Base-by-base conservation (phyloP, 1,140 invertebrate species). In the Parapsyche elsis region DNA sequence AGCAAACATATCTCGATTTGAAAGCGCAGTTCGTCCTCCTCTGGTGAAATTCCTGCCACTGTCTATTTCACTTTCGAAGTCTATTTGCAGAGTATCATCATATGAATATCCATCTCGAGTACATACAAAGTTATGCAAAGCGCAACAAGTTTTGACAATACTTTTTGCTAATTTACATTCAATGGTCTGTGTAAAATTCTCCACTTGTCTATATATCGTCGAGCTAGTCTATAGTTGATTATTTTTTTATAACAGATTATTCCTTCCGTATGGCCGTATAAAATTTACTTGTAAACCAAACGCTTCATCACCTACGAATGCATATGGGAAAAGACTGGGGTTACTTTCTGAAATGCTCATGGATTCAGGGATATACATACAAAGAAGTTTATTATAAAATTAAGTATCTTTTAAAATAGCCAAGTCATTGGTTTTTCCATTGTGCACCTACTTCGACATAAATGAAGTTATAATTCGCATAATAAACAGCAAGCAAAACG, bases 161-260 rank as follows among this genome's bases (percentile, higher is more conserved):
- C 82, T 80, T 23, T 73, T 77, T n/a, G 84, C 81, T 71, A 86
- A 84, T 30, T 84, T 5, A 86, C 84, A 84, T 87, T 84, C 12
- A 87, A 59, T 10, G 87, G 83, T 67, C 84, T 23, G 78, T 87
- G 86, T 73, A 87, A 85, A 75, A 87, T 85, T 80, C 86, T 59
- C 86, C 85, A 87, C 81, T 86, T 87, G 77, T 86, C 88, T 4
- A 87, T 84, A 16, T 81, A 84, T 26, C 85, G 82, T 80, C 88
- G 81, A 23, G 86, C 86, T 46, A 88, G 79, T 71, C 70, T 21
- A 71, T 45, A 44, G 70, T 71, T 71, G 21, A 38, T 38, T 12
- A 38, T 71, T 24, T 71, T 21, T 45, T 45, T 21, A 14, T 44
- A 5, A 10, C 21, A 44, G n/a, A 12, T 71, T 1, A 9, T 10